Conservation (phyloP, 2,113 vertebrate species). For the Morone chrysops region DNA sequence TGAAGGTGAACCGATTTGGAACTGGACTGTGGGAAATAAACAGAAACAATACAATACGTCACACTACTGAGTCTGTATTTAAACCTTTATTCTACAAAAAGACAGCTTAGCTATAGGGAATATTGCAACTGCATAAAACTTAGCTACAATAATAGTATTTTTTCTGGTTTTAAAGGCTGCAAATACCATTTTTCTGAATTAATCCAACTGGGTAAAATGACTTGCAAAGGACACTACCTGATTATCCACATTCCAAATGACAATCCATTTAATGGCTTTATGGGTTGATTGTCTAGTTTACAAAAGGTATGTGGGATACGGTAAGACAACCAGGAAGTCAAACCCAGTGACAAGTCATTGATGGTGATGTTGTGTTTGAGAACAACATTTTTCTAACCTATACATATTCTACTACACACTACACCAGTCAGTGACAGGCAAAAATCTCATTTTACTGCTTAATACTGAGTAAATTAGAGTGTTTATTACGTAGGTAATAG, state of each 20-base stretch:
- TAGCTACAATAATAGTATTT: neutral
- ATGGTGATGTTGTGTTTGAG: neutral
- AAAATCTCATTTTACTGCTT: neutral
- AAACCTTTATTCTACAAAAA: neutral
- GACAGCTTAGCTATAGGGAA: neutral
- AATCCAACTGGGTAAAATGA: neutral
- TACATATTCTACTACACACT: neutral
- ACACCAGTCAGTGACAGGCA: too few species aligned
- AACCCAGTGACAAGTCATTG: neutral
- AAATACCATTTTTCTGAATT: neutral
- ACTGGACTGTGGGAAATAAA: slow-evolving; percentile 87
- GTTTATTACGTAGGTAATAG: neutral
- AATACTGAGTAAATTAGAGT: neutral
- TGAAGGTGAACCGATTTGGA: slow-evolving; percentile 96
- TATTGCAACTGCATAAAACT: neutral
- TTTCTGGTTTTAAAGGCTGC: neutral
- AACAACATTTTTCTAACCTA: neutral
- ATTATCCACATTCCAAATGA: neutral
- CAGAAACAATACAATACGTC: neutral
- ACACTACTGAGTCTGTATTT: neutral
- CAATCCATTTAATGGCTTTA: neutral
- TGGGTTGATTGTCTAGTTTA: neutral
- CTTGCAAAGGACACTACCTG: neutral
- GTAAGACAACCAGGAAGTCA: neutral
- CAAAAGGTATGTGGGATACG: neutral